Base-by-base conservation (phyloP, 37 sponge, comb jelly and placozoan species). In the Cliona cf. orientalis region DNA sequence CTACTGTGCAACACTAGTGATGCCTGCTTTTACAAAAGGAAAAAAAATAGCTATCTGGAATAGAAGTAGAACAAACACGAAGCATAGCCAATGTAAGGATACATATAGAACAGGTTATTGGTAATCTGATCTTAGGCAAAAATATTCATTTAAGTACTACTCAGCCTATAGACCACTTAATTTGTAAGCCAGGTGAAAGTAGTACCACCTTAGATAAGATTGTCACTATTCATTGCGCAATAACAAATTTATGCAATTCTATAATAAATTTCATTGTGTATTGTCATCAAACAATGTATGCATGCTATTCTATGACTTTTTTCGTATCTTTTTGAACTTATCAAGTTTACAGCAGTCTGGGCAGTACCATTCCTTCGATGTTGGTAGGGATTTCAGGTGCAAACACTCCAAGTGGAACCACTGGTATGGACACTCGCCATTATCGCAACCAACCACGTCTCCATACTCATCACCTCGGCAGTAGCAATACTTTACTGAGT, bases 41-140 rank as follows among this genome's bases (percentile, higher is more conserved):
- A 82, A 63, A n/a, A 56, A 58, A 31, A 19, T 85, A 89, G 63
- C 80, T 84, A 3, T 22, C 17, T n/a, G 80, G 80, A 2, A 84
- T 84, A 26, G 79, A 89, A 45, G 84, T 89, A 38, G 89, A 89
- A 34, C 79, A 83, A 42, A 83, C 78, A 11, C 22, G 73, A 71
- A 26, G 41, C 1, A 83, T 89, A 40, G 83, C 89, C 11, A 71
- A 82, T 71, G 84, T 83, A 5, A 3, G 79, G 19, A 89, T 89
- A n/a, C 89, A 89, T 49, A 82, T 87, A 33, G 88, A 87, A 67
- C 33, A 76, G 1, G 88, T 76, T 1, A 89, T 78, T 57, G 83
- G 84, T 7, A 43, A 46, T 43, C n/a, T n/a, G n/a, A n/a, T n/a
- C 21, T 81, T 26, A 23, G 77, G 28, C 49, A 88, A 71, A 88